A percentile compares a stretch with the other conserved stretches of the same genome.
These are phyloP conservation scores for Sebastes aleutianus DNA, from an alignment of 2,797 vertebrate genomes.

Conservation along the genomic window DNA sequence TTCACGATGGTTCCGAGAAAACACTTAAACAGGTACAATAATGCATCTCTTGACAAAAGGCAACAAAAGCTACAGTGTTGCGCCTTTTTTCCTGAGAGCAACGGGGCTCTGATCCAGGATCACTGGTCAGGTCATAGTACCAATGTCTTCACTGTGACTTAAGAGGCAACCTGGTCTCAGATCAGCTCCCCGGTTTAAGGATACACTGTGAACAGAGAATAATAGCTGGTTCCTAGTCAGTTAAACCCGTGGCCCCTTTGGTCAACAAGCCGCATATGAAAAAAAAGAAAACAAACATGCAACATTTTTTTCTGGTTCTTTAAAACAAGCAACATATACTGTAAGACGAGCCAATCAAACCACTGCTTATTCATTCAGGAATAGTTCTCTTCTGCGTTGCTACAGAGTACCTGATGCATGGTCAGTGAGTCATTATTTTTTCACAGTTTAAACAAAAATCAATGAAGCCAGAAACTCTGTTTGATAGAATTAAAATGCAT, in stretches of 20 bases:
- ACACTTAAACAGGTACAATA: conserved; percentile 5
- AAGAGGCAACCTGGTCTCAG: conserved; percentile 41
- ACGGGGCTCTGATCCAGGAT: conserved; percentile 34
- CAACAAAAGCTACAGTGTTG: conserved; percentile 53
- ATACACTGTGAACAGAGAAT: conserved; percentile 33
- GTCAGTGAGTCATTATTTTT: conserved; percentile 6
- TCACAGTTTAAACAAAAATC: conserved; percentile 52
- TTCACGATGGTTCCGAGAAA: conserved; percentile 7
- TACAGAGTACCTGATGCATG: conserved; percentile 54
- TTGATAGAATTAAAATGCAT: conserved; percentile 20
- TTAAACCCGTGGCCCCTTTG: conserved; percentile 40
- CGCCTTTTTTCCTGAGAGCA: conserved; percentile 51
- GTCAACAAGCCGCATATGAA: conserved; percentile 51
- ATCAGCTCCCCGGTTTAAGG: conserved; percentile 44
- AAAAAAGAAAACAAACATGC: conserved; percentile 48
- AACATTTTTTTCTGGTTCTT: conserved; percentile 23
- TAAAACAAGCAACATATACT: conserved; percentile 32
- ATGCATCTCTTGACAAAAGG: conserved; percentile 34
- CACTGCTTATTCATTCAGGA: conserved; percentile 21
- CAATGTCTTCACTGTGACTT: conserved; percentile 19
- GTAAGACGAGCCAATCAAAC: conserved; percentile 41
- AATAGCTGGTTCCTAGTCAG: conserved; percentile 52
- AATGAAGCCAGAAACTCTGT: conserved; percentile 23
- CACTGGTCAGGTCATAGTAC: neutral
- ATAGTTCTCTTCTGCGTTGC: conserved; percentile 44